Evolutionary conservation across 2,888 invertebrate genomes (phyloP).

Genomic region (Drosophila nigritarsus): DNA sequence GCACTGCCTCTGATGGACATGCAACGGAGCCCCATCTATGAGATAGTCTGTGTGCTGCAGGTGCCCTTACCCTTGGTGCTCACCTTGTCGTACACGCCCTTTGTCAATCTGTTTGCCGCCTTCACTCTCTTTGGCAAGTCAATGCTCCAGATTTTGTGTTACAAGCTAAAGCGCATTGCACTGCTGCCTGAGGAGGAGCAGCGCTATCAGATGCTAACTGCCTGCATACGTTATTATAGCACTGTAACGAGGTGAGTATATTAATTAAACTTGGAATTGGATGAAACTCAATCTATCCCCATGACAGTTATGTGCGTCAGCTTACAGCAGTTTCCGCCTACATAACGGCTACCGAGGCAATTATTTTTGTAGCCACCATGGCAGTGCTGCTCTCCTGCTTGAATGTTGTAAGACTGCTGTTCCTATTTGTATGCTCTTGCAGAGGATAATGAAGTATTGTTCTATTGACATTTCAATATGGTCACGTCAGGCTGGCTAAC

Average conservation of each 20-base stretch:
- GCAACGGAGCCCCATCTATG: conserved; percentile 73
- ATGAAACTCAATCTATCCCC: background rate
- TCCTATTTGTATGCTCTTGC: background rate
- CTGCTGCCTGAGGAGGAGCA: conserved; percentile 42
- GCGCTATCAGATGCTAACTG: conserved; percentile 55
- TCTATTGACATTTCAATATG: background rate
- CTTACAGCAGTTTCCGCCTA: conserved; percentile 73
- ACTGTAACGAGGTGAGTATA: conserved; percentile 57
- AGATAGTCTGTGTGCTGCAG: conserved; percentile 78
- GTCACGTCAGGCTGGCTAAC: background rate
- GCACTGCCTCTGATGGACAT: conserved; percentile 79
- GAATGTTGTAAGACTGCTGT: conserved; percentile 69
- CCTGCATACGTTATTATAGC: conserved; percentile 68
- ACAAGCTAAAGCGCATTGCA: conserved; percentile 58
- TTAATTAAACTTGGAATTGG: background rate
- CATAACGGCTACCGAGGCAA: conserved; percentile 76
- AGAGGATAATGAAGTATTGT: background rate
- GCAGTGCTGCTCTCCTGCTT: conserved; percentile 80
- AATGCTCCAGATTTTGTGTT: conserved; percentile 72
- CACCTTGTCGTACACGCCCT: conserved; percentile 81
- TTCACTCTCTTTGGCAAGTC: conserved; percentile 81
- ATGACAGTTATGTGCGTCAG: conserved; percentile 71
- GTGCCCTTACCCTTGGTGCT: conserved; percentile 69
- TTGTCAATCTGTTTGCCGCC: conserved; percentile 80
- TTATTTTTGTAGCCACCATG: conserved; percentile 77